Conservation (phyloP, 2,797 vertebrate species). For the Ctenopoma kingsleyae region DNA sequence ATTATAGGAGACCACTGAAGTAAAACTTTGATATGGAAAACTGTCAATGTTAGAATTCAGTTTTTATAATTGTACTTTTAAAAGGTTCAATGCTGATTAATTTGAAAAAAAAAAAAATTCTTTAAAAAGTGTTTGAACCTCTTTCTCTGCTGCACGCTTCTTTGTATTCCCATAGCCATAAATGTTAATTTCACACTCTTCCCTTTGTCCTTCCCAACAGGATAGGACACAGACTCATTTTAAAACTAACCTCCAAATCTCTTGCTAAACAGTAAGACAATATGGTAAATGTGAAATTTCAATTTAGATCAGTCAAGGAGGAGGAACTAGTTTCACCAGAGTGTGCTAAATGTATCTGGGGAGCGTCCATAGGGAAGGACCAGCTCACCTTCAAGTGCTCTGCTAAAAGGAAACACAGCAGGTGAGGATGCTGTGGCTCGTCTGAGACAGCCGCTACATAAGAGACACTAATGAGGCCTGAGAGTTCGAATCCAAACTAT, state of each 20-base stretch:
- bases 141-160: neutral
- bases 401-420: constrained; percentile 8
- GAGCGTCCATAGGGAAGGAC: constrained; percentile 12
- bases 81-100: neutral
- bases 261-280: constrained; percentile 21
- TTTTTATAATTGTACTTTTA: neutral
- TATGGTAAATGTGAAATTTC: constrained; percentile 33
- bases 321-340: constrained; percentile 21
- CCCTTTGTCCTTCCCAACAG: constrained; percentile 38
- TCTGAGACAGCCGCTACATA: constrained; percentile 19
- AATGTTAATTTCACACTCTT: constrained; percentile 59
- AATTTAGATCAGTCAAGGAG: constrained; percentile 37
- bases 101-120: neutral
- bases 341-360: constrained; percentile 9
- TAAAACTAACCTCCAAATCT: constrained; percentile 47
- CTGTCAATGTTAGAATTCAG: too few relatives aligned
- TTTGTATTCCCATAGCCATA: constrained; percentile 36
- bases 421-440: neutral
- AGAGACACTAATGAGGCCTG: neutral
- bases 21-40: neutral
- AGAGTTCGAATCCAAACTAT: constrained; percentile 3
- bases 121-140: constrained; percentile 9
- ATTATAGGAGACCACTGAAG: neutral
- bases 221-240: constrained; percentile 38
- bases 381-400: constrained; percentile 27